phyloP scores from a whole-genome alignment of 2,797 vertebrate genomes.

The Rhinella marina region DNA sequence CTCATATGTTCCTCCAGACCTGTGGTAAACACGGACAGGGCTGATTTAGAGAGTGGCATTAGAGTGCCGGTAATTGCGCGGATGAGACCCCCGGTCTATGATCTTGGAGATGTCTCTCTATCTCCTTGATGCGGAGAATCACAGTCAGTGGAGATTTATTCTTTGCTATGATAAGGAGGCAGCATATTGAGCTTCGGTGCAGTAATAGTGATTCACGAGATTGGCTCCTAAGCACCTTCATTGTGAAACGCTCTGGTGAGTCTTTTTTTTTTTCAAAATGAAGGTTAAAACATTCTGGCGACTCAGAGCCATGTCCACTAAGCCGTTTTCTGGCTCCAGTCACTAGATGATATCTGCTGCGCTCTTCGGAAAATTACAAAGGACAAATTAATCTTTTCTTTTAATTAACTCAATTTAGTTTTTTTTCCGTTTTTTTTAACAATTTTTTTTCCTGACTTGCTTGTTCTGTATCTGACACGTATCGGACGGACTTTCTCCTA shows the following conservation, averaged over 20 bases:
- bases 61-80: conserved; percentile 36
- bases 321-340: neutral
- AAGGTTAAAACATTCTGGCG: conserved; percentile 42
- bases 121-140: conserved; percentile 48
- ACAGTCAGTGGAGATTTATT: conserved; percentile 37
- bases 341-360: neutral
- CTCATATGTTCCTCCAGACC: neutral
- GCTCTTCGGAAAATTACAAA: neutral
- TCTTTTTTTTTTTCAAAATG: conserved; percentile 10
- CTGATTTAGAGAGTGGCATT: conserved; percentile 44
- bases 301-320: conserved; percentile 17
- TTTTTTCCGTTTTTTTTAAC: too few relatives aligned
- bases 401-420: neutral
- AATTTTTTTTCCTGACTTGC: neutral
- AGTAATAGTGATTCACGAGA: conserved; percentile 52
- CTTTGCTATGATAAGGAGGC: conserved; percentile 51
- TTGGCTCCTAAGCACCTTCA: conserved; percentile 42
- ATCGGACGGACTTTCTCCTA: neutral
- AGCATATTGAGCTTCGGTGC: conserved; percentile 45
- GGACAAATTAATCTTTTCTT: neutral
- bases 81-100: conserved; percentile 26
- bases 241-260: conserved; percentile 46
- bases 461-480: neutral
- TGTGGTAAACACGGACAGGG: conserved; percentile 6
- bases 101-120: conserved; percentile 48